Conservation (phyloP, 2,797 vertebrate genomes). For the Danio albolineatus region DNA sequence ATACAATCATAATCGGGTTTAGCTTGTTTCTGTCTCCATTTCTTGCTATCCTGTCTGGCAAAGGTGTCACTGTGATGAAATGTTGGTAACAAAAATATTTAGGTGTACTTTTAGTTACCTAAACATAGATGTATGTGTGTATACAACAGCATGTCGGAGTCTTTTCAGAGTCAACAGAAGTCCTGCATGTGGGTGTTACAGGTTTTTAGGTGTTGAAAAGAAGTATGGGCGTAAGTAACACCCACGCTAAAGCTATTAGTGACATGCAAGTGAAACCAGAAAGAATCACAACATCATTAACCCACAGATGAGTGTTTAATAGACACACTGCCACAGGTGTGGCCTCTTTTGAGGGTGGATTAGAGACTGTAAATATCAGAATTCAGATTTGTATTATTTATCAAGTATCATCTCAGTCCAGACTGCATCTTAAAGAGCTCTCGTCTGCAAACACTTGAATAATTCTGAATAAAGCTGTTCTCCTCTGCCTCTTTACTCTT, state of each 20-base stretch:
- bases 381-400: not conserved
- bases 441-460: no score
- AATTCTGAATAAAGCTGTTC: no score
- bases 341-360: constrained; percentile 11
- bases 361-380: not conserved
- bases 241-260: not conserved
- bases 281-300: constrained; percentile 4
- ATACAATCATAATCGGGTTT: no score
- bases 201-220: constrained; percentile 20
- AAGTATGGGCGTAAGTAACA: not conserved
- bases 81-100: constrained; percentile 37
- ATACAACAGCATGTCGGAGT: constrained; percentile 1
- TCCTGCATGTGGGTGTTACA: constrained; percentile 25
- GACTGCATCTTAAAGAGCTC: no score
- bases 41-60: not conserved
- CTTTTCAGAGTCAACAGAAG: not conserved
- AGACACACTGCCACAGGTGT: constrained; percentile 21
- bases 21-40: no score
- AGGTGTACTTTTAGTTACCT: constrained; percentile 11
- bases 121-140: constrained; percentile 25
- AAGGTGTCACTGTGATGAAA: constrained; percentile 15
- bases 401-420: not conserved
- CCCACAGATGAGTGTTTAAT: not conserved
- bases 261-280: constrained; percentile 9
- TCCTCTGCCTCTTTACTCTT: no score